phyloP scores from a whole-genome alignment of 2,113 vertebrate species.

The Manacus vitellinus region DNA sequence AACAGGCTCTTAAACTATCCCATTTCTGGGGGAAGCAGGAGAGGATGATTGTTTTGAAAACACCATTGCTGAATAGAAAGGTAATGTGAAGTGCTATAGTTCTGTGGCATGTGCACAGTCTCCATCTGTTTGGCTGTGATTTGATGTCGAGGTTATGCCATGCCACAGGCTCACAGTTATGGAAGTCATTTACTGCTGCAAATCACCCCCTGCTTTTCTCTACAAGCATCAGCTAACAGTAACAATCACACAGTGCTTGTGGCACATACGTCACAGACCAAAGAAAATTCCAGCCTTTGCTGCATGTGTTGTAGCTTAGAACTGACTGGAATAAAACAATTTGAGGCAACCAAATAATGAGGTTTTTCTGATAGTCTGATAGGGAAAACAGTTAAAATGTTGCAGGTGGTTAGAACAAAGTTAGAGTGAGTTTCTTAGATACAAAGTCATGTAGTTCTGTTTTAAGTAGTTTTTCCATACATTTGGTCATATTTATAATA shows the following conservation, averaged over 20 bases:
- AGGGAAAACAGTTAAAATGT: background rate
- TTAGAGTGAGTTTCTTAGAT: background rate
- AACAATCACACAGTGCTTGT: background rate
- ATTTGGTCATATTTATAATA: background rate
- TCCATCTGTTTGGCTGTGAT: slow-evolving; percentile 45
- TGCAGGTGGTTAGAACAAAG: background rate
- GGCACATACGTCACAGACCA: background rate
- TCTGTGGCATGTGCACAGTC: background rate
- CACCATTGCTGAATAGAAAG: background rate
- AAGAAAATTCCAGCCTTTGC: background rate
- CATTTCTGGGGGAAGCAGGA: background rate
- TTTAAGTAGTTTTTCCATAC: background rate
- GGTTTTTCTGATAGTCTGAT: background rate
- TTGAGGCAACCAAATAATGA: background rate
- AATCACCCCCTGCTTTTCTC: background rate
- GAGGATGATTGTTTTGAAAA: slow-evolving; percentile 6
- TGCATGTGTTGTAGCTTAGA: background rate
- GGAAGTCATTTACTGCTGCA: background rate
- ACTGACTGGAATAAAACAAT: background rate
- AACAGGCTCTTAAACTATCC: background rate
- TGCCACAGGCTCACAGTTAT: slow-evolving; percentile 31
- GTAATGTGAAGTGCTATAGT: background rate
- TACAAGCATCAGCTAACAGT: background rate
- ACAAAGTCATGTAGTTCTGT: background rate
- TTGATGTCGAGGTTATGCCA: slow-evolving; percentile 35